phyloP scores from a whole-genome alignment of 2,113 vertebrate genomes.

The Glaucidium brasilianum region DNA sequence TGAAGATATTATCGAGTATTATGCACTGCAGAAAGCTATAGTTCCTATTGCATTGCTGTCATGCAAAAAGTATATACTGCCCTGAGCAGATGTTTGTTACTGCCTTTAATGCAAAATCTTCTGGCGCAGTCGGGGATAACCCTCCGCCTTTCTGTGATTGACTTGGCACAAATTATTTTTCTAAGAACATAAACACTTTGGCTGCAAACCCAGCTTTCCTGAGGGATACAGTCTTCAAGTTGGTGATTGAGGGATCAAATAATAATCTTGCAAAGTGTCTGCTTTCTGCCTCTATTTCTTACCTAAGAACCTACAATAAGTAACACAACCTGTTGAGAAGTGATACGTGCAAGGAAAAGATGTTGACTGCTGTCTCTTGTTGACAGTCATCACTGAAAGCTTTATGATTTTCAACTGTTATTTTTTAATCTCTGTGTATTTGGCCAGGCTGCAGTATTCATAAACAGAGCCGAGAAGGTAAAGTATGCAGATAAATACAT shows the following conservation, averaged over 20 bases:
- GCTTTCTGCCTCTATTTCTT: neutral
- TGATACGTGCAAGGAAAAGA: neutral
- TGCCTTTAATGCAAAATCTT: neutral
- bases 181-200: neutral
- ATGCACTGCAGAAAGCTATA: fast-evolving
- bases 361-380: neutral
- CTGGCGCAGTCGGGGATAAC: neutral
- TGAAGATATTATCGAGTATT: neutral
- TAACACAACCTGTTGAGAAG: neutral
- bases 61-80: neutral
- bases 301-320: fast-evolving
- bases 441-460: neutral
- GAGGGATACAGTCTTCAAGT: neutral
- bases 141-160: neutral
- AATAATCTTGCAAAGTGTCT: neutral
- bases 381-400: neutral
- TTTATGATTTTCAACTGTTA: neutral
- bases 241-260: neutral
- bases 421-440: neutral
- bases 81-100: fast-evolving
- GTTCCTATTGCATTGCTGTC: neutral
- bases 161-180: neutral
- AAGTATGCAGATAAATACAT: neutral
- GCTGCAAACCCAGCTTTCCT: neutral
- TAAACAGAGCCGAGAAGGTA: neutral